Evolutionary conservation across 2,888 invertebrate genomes (phyloP).

Genomic region (Macrosiphum euphorbiae): DNA sequence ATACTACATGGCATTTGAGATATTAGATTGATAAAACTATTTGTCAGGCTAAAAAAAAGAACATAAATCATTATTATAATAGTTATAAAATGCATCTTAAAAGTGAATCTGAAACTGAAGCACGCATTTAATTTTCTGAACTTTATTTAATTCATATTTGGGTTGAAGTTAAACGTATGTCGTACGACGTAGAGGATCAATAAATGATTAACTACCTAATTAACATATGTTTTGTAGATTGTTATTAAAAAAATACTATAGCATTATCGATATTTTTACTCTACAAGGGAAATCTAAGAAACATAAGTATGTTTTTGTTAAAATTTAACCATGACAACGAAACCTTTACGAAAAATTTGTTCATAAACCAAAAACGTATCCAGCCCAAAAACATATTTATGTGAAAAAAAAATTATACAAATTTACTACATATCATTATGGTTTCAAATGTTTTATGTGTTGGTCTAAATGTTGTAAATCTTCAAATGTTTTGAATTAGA

Average conservation of each 20-base stretch:
- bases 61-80: neutral
- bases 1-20: neutral
- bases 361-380: no score
- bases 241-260: neutral
- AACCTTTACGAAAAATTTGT: no score
- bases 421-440: neutral
- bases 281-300: no score
- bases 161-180: neutral
- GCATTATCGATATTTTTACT: no score
- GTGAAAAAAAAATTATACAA: neutral
- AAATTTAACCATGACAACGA: no score
- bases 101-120: neutral
- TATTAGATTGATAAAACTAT: neutral
- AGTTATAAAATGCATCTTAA: neutral
- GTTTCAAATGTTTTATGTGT: neutral
- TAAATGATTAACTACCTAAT: neutral
- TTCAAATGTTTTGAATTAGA: neutral
- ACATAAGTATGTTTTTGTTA: no score
- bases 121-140: neutral
- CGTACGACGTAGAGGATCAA: no score
- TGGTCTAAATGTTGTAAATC: neutral
- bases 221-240: neutral
- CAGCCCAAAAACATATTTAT: no score
- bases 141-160: neutral
- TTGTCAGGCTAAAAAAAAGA: neutral